Evolutionary conservation across 2,113 vertebrate species (phyloP), one percentile per base, ranked within the genome.

Genomic region (Suricata suricatta): DNA sequence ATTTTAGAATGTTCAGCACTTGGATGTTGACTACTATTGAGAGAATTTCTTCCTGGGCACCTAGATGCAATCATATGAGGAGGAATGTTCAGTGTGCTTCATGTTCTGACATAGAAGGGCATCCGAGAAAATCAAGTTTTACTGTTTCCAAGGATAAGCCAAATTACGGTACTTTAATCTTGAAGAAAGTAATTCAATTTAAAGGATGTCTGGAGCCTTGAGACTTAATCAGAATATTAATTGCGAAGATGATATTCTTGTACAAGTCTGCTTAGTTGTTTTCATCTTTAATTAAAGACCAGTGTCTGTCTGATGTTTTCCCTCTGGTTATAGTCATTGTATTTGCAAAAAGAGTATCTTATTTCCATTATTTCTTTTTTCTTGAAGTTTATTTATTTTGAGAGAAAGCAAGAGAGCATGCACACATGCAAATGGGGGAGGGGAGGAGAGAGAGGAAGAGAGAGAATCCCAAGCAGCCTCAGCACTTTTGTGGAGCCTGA

Each of bases 251-350:
- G 47, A 79, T 92, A 95, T 92, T 94, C 74, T 80, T 35, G 11
- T 71, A 74, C 31, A 93, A 92, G 52, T 7, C 50, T 93, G 38
- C 44, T 72, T 57, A 82, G 57, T 83, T 35, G n/a, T 88, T 96
- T 88, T 88, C 38, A 81, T 93, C 64, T 90, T 88, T 77, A 95
- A 95, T 95, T 95, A 95, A 97, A 93, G 47, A 92, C 38, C 33
- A 95, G n/a, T 92, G 4, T 85, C 41, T 72, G 27, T 74, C 38
- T 96, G 80, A 85, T 90, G 31, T 74, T 94, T 90, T 88, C 68
- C 69, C 31, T 96, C 44, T 95, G 33, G 33, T 95, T 87, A 50
- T 35, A 92, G 31, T 29, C 31, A 44, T 77, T 95, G 35, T 96
- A n/a, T 68, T 94, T 90, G 4, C 21, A 90, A 13, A 77, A 25